phyloP scores from a whole-genome alignment of 23 tunicate species.

The Pegea sp. region DNA sequence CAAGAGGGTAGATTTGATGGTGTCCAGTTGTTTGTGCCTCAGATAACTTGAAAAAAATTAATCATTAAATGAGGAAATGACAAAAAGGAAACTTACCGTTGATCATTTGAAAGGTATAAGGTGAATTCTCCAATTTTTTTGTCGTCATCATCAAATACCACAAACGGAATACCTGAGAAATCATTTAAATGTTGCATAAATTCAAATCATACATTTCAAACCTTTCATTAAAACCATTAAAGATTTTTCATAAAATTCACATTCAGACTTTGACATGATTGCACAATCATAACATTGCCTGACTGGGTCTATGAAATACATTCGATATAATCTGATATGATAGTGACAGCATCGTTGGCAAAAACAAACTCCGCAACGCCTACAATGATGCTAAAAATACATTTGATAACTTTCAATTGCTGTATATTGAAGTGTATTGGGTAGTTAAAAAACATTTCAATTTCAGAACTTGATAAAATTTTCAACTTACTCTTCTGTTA shows the following conservation, averaged over 20 bases:
- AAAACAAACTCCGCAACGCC: conserved; percentile 78
- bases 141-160: no score
- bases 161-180: no score
- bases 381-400: conserved; percentile 62
- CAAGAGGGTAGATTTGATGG: no score
- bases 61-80: no score
- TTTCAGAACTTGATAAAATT: neutral
- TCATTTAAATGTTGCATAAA: no score
- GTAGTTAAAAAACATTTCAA: neutral
- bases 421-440: neutral
- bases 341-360: conserved; percentile 46
- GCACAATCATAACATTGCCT: conserved; percentile 90
- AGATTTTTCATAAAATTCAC: conserved; percentile 38
- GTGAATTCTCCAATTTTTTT: no score
- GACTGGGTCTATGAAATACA: conserved; percentile 89
- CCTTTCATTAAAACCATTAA: conserved; percentile 24
- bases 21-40: no score
- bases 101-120: no score
- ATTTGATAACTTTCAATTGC: neutral
- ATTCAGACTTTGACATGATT: conserved; percentile 45
- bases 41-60: no score
- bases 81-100: no score
- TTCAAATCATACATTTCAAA: no score
- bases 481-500: conserved; percentile 37
- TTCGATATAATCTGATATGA: conserved; percentile 25